A percentile compares a stretch with the other conserved stretches of the same genome.
These are phyloP conservation scores for Galerucella calmariensis DNA, from an alignment of 2,888 invertebrate species.

Conservation along the genomic window DNA sequence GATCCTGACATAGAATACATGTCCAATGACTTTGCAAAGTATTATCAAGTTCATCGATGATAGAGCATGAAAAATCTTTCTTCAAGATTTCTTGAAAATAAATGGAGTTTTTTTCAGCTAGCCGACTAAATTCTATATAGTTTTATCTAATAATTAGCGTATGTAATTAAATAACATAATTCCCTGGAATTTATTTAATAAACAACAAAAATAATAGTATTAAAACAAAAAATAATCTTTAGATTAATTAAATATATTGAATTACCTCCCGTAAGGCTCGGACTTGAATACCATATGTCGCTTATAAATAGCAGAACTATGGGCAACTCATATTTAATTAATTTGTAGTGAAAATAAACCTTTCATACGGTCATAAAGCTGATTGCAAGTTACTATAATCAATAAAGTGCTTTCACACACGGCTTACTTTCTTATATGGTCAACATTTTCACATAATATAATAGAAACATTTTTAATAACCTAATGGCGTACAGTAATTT, in stretches of 20 bases:
- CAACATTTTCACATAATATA: neutral
- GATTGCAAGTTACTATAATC: neutral
- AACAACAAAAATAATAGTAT: neutral
- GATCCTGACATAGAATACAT: too few relatives aligned
- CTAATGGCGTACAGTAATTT: too few relatives aligned
- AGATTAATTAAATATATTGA: neutral
- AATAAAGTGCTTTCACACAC: neutral
- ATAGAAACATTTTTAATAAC: neutral
- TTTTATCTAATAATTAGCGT: too few relatives aligned
- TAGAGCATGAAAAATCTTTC: too few relatives aligned
- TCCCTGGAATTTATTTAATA: neutral
- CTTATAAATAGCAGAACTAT: neutral
- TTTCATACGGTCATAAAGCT: neutral
- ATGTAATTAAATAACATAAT: neutral
- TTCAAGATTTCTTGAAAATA: neutral
- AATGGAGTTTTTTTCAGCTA: neutral
- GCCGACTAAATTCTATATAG: too few relatives aligned
- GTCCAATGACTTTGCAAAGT: too few relatives aligned
- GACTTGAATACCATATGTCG: neutral
- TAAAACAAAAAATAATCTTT: neutral
- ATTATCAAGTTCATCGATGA: too few relatives aligned
- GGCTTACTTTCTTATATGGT: neutral
- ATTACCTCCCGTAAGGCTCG: neutral
- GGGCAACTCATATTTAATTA: neutral
- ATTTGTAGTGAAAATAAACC: slow-evolving; percentile 2